phyloP scores from a whole-genome alignment of 2,113 vertebrate genomes.

The Megaleporinus macrocephalus region DNA sequence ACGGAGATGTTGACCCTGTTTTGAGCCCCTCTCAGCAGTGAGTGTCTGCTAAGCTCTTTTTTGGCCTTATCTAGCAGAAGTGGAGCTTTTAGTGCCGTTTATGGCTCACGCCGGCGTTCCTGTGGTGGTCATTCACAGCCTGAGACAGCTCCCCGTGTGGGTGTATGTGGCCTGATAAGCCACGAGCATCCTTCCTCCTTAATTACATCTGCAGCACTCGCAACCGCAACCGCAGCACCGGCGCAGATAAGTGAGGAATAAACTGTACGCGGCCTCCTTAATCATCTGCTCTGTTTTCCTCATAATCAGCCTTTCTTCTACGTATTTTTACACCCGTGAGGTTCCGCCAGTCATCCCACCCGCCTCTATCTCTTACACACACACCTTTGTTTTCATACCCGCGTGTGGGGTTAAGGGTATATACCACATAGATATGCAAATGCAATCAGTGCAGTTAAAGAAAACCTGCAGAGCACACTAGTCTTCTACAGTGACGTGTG shows the following conservation, averaged over 20 bases:
- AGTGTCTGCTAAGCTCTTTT: too few species aligned
- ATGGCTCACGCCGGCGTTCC: too few species aligned
- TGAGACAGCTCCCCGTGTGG: background rate
- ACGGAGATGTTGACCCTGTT: too few species aligned
- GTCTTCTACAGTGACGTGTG: too few species aligned
- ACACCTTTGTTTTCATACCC: background rate
- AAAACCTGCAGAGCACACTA: too few species aligned
- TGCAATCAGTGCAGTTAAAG: too few species aligned
- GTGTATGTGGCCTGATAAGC: conserved; percentile 36
- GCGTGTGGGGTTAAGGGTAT: too few species aligned
- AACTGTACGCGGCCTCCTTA: background rate
- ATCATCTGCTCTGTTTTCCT: conserved; percentile 20
- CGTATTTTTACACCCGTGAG: conserved; percentile 59
- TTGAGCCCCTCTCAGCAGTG: background rate
- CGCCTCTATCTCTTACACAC: conserved; percentile 17
- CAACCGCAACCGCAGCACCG: background rate
- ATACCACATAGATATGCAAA: too few species aligned
- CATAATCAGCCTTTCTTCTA: conserved; percentile 16
- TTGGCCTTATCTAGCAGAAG: background rate
- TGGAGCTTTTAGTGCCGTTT: too few species aligned
- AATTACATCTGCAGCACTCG: conserved; percentile 28
- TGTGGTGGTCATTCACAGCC: background rate
- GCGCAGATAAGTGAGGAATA: conserved; percentile 21
- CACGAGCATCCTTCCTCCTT: conserved; percentile 22
- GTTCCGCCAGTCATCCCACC: conserved; percentile 11